A percentile compares a stretch with the other conserved stretches of the same genome.
These are phyloP conservation scores for Lamellibrachia columna DNA, from an alignment of 2,888 invertebrate genomes.

Conservation along the genomic window DNA sequence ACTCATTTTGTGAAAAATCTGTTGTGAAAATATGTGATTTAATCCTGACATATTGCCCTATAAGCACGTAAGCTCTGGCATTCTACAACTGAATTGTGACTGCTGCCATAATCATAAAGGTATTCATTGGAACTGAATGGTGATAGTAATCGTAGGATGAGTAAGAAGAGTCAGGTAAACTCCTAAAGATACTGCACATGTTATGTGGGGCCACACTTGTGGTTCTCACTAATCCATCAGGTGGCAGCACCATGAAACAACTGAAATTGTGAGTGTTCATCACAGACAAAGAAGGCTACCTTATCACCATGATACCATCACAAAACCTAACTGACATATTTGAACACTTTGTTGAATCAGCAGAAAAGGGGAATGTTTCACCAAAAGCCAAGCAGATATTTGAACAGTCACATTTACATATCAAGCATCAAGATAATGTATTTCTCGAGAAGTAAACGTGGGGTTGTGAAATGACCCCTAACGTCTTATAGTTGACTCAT, in stretches of 20 bases:
- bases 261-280: not conserved
- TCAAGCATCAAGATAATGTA: not conserved
- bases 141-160: too few relatives aligned
- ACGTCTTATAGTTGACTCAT: not conserved
- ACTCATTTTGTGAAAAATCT: too few relatives aligned
- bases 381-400: not conserved
- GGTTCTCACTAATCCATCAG: constrained; percentile 2
- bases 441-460: not conserved
- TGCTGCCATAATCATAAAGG: too few relatives aligned
- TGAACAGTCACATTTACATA: not conserved
- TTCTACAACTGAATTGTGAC: too few relatives aligned
- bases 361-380: not conserved
- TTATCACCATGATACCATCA: not conserved
- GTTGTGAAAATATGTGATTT: too few relatives aligned
- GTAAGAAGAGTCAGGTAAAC: not conserved
- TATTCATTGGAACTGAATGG: too few relatives aligned
- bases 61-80: too few relatives aligned
- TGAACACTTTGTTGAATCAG: not conserved
- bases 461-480: not conserved
- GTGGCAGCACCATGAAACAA: not conserved
- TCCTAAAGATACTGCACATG: not conserved
- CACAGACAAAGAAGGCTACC: not conserved
- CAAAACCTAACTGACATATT: not conserved
- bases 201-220: not conserved
- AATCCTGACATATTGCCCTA: too few relatives aligned